Evolutionary conservation across 53 echinoderm and acorn worm species (phyloP).

Genomic region (Echinarachnius parma): DNA sequence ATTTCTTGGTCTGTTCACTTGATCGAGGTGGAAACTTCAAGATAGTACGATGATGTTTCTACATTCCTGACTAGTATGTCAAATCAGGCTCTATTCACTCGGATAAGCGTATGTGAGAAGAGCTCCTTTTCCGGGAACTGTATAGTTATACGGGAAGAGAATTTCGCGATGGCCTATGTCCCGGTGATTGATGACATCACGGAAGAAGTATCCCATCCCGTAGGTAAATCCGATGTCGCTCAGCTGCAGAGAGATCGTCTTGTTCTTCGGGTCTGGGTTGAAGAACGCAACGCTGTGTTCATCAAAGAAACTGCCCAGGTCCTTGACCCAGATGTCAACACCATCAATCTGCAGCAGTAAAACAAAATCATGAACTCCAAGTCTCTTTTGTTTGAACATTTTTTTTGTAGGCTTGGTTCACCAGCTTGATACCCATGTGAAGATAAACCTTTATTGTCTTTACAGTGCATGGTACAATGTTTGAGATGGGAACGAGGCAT

Average conservation of each 20-base stretch:
- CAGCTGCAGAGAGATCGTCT: constrained; percentile 12
- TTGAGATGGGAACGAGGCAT: neutral
- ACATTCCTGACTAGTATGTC: neutral
- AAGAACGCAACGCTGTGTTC: neutral
- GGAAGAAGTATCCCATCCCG: constrained; percentile 5
- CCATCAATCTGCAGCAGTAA: constrained; percentile 6
- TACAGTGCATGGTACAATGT: neutral
- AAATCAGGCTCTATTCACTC: neutral
- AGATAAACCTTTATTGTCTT: neutral
- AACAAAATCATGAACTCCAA: neutral
- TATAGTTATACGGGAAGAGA: neutral
- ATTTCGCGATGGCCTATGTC: constrained; percentile 10
- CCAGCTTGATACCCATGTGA: neutral
- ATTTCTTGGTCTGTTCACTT: too few species aligned
- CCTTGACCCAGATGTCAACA: neutral
- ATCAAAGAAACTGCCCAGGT: neutral
- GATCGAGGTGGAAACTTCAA: neutral
- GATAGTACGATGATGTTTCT: neutral
- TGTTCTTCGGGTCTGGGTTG: neutral
- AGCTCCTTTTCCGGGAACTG: neutral
- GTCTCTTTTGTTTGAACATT: neutral
- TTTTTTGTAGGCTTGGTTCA: neutral
- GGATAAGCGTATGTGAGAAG: neutral
- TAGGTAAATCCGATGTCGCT: constrained; percentile 9
- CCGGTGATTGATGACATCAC: neutral